phyloP scores from a whole-genome alignment of 2,888 invertebrate genomes.

The Orthonychiurus folsomi region DNA sequence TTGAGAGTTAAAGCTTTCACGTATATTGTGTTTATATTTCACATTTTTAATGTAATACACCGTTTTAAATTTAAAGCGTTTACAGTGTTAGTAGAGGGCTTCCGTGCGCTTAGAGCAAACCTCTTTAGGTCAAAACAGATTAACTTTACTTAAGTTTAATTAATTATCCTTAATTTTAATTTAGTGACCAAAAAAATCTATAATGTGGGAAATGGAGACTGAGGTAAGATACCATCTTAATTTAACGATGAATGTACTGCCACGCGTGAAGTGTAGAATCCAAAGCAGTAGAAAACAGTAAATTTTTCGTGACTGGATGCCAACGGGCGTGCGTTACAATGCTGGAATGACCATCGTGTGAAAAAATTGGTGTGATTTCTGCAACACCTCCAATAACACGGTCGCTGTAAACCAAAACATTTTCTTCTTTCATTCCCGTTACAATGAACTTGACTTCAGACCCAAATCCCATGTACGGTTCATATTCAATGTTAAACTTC shows the following conservation, averaged over 20 bases:
- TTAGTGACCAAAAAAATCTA: too few species aligned
- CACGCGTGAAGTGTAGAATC: slow-evolving; percentile 39
- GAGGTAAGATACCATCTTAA: too few species aligned
- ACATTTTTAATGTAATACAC: too few species aligned
- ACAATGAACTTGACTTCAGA: slow-evolving; percentile 31
- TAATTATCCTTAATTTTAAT: too few species aligned
- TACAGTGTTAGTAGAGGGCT: too few species aligned
- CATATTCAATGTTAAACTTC: slow-evolving; percentile 36
- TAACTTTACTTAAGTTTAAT: too few species aligned
- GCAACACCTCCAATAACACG: slow-evolving; percentile 10
- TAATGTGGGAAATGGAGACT: too few species aligned
- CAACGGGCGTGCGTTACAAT: slow-evolving; percentile 32
- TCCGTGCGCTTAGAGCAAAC: too few species aligned
- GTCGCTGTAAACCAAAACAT: slow-evolving; percentile 26
- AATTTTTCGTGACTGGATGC: slow-evolving; percentile 27
- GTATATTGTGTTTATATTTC: too few species aligned
- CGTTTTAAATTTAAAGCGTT: too few species aligned
- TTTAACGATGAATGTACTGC: slow-evolving; percentile 23
- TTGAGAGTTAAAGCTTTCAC: too few species aligned
- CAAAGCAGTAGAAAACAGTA: slow-evolving; percentile 32
- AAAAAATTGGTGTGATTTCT: slow-evolving; percentile 26
- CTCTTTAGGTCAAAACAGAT: too few species aligned
- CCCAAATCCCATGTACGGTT: neutral
- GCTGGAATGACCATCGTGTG: slow-evolving; percentile 38
- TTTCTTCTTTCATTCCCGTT: slow-evolving; percentile 33